Base-by-base conservation (phyloP, 2,888 invertebrate species). In the Chydorus sphaericus region DNA sequence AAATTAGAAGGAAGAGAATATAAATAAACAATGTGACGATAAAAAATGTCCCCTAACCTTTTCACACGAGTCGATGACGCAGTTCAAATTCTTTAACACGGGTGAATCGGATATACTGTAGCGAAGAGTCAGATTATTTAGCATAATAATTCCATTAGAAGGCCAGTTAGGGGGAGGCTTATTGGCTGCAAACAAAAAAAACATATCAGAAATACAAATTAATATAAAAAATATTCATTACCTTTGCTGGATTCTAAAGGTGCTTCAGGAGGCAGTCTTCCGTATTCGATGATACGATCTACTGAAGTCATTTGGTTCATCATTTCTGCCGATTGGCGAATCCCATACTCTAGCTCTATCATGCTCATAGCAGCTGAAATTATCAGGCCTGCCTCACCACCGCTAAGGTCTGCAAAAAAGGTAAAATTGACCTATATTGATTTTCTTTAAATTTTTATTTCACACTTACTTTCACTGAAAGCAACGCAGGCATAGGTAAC, bases 271-370 rank as follows among this genome's bases (percentile, higher is more conserved):
- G 83, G 81, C 29, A 90, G 68, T 16, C 80, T 73, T 1, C 82
- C 80, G 68, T 86, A 90, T 66, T 89, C 85, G 23, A 52, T 31
- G 1, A 52, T 26, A 20, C 52, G 31, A 18, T 52, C 52, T 1
- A 52, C 52, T 10, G 52, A 83, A 4, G 85, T 89, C 87, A 89
- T 86, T 61, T 82, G 83, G 66, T 87, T 89, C 67, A 81, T 86
- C 7, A 87, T 69, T 68, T 92, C 92, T 0, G 91, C 87, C 62
- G 89, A 87, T 69, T 93, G 92, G 10, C 92, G 74, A 80, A 93
- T 88, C 29, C 89, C 90, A 89, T 90, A 93, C 66, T 76, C 75
- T 62, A 77, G 71, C 7, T 74, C 73, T 63, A 72, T 69, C 61
- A 74, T 53, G 48, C 57, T 37, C 54, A 62, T 60, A 67, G 66